Conservation (phyloP, 2,113 vertebrate species). For the Stomatorhinus ivindoensis region DNA sequence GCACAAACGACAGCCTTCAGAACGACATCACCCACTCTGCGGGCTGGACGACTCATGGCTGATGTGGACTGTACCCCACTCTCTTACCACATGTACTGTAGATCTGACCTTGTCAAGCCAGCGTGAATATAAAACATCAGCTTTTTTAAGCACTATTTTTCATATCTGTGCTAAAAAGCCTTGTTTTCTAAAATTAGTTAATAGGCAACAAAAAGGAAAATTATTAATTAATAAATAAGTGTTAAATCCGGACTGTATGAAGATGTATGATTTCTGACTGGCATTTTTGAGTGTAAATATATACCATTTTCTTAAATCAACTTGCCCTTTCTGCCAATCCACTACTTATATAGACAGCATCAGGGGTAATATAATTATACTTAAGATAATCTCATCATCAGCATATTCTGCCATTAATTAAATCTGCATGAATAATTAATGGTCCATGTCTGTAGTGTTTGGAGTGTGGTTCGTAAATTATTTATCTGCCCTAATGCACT, state of each 20-base stretch:
- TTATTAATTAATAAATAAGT: not conserved
- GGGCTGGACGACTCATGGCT: not conserved
- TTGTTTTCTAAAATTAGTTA: not conserved
- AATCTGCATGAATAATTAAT: conserved; percentile 53
- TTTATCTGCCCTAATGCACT: conserved; percentile 45
- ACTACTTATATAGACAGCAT: not conserved
- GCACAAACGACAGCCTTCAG: no score
- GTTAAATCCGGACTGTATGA: not conserved
- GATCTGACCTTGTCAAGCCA: not conserved
- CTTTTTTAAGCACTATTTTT: not conserved
- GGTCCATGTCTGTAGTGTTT: conserved; percentile 44
- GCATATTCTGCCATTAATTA: conserved; percentile 50
- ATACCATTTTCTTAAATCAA: conserved; percentile 3
- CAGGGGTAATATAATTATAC: conserved; percentile 15
- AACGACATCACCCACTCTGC: not conserved
- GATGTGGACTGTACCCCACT: not conserved
- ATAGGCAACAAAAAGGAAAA: not conserved
- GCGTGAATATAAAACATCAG: not conserved
- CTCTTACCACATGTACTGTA: not conserved
- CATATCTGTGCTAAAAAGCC: not conserved
- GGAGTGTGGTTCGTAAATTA: conserved; percentile 47
- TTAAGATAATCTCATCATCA: conserved; percentile 48
- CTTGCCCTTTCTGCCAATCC: conserved; percentile 24
- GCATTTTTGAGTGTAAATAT: not conserved
- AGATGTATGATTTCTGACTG: not conserved